Evolutionary conservation across 53 echinoderm and acorn worm genomes (phyloP).

Genomic region (Echinometra lucunter): DNA sequence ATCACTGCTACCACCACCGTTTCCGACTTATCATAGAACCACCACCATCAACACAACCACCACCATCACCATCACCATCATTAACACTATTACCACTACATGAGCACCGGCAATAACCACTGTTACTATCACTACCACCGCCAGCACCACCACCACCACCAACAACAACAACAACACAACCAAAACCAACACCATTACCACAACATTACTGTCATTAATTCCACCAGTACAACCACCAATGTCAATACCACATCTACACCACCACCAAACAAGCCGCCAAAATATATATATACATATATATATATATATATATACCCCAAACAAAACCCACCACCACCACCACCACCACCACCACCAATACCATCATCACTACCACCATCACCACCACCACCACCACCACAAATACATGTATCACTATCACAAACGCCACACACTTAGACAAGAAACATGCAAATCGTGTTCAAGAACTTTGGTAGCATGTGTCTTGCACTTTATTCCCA

Average conservation of each 20-base stretch:
- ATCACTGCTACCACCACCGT: background rate
- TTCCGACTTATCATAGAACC: background rate
- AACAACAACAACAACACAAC: background rate
- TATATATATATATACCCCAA: no score
- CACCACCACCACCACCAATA: background rate
- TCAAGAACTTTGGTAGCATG: background rate
- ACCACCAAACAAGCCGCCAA: background rate
- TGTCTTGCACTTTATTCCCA: slow-evolving; percentile 25
- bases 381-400: background rate
- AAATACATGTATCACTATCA: background rate
- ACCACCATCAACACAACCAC: background rate
- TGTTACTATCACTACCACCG: background rate
- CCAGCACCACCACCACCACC: background rate
- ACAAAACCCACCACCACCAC: background rate
- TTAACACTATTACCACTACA: background rate
- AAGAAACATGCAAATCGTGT: background rate
- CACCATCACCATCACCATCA: background rate
- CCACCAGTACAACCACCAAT: background rate
- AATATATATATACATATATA: no score
- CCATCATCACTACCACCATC: background rate
- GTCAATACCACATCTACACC: background rate
- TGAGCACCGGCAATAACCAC: background rate
- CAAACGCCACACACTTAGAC: background rate
- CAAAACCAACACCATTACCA: background rate
- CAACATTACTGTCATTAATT: background rate